Conservation (phyloP, 2,797 vertebrate species). For the Parambassis ranga region DNA sequence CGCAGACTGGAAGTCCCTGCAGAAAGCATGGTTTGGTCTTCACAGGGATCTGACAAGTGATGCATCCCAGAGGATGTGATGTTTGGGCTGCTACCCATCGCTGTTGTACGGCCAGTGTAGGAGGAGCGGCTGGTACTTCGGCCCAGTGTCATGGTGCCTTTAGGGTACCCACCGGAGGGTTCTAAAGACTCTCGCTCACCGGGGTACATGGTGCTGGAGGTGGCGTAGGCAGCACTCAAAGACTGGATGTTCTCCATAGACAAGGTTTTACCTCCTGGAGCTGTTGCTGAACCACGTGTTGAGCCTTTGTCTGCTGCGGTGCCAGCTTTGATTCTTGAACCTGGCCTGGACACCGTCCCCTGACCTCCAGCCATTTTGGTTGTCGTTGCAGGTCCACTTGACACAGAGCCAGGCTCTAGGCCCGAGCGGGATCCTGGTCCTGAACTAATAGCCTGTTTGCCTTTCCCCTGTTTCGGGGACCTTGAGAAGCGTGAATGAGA, state of each 20-base stretch:
- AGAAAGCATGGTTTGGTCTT: conserved; percentile 78
- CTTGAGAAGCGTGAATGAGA: conserved; percentile 87
- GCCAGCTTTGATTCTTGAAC: conserved; percentile 48
- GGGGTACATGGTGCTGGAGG: conserved; percentile 93
- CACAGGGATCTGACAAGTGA: conserved; percentile 84
- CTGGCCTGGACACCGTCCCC: conserved; percentile 23
- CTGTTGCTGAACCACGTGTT: conserved; percentile 70
- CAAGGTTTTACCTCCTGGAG: conserved; percentile 87
- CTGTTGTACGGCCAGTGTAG: conserved; percentile 84
- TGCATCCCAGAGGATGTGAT: conserved; percentile 89
- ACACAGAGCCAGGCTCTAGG: conserved; percentile 81
- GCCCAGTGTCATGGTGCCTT: conserved; percentile 95
- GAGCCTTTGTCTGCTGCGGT: conserved; percentile 54
- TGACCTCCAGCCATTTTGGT: conserved; percentile 44
- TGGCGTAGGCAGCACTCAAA: conserved; percentile 94
- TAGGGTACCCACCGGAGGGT: conserved; percentile 88
- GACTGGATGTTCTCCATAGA: conserved; percentile 99
- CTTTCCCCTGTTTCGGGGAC: conserved; percentile 87
- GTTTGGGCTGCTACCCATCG: conserved; percentile 92
- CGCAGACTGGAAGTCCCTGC: conserved; percentile 83
- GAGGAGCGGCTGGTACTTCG: conserved; percentile 88
- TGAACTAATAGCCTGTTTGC: conserved; percentile 81
- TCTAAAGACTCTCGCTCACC: conserved; percentile 87
- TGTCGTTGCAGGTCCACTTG: conserved; percentile 45
- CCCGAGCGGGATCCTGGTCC: conserved; percentile 85